Percentiles rank a stretch among this genome's conserved stretches.
Evolutionary conservation across 1,140 invertebrate genomes (phyloP).

Genomic region (Drosophila albomicans): DNA sequence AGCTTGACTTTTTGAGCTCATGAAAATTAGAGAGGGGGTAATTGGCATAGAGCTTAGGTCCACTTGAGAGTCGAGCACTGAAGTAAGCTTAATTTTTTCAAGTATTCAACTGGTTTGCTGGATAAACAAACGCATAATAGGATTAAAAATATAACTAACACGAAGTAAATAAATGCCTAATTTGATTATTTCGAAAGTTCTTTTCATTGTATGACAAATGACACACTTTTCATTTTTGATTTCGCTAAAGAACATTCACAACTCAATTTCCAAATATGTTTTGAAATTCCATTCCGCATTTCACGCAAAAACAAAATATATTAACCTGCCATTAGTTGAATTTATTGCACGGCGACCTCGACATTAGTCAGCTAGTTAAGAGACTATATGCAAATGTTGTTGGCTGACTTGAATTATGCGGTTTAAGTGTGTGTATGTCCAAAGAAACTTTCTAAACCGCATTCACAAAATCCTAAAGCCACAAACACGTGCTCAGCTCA

Average conservation of each 20-base stretch:
- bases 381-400: constrained; percentile 53
- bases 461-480: constrained; percentile 56
- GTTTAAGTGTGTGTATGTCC: constrained; percentile 31
- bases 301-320: constrained; percentile 34
- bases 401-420: constrained; percentile 38
- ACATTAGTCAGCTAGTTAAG: constrained; percentile 17
- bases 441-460: constrained; percentile 76
- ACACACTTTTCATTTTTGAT: constrained; percentile 5
- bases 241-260: constrained; percentile 12
- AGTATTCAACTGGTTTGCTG: constrained; percentile 5
- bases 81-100: constrained; percentile 5
- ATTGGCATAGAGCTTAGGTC: constrained; percentile 15
- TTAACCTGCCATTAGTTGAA: constrained; percentile 43
- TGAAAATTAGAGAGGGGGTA: constrained; percentile 26
- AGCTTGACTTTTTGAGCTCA: constrained; percentile 50
- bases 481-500: constrained; percentile 68
- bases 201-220: neutral
- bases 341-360: constrained; percentile 48
- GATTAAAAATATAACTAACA: neutral
- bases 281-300: constrained; percentile 30
- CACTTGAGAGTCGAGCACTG: constrained; percentile 13
- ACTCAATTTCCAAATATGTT: constrained; percentile 21
- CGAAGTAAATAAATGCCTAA: neutral
- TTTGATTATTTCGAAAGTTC: constrained; percentile 14
- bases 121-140: neutral